Evolutionary conservation across 2,888 invertebrate genomes (phyloP).

Genomic region (Embidobia sp.): DNA sequence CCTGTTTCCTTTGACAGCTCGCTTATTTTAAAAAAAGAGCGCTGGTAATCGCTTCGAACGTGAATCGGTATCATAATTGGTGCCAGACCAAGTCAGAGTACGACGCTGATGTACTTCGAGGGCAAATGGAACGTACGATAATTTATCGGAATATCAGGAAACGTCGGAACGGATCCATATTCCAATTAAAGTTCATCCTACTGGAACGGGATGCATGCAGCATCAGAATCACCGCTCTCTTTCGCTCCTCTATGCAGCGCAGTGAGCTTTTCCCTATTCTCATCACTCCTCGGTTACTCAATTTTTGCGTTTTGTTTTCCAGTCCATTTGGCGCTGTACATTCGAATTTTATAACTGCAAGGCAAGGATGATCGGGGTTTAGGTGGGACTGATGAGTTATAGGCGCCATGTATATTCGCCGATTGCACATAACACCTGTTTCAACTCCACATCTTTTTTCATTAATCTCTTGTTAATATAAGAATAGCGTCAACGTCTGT

Average conservation of each 20-base stretch:
- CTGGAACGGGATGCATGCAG: constrained; percentile 73
- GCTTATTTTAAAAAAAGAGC: constrained; percentile 50
- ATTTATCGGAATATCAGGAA: constrained; percentile 80
- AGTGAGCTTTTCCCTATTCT: constrained; percentile 62
- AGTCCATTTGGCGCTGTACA: constrained; percentile 81
- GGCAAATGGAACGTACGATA: constrained; percentile 79
- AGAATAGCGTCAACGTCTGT: neutral
- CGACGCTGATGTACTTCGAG: constrained; percentile 71
- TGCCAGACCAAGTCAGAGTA: constrained; percentile 62
- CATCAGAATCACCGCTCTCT: constrained; percentile 55
- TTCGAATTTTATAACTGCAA: constrained; percentile 78
- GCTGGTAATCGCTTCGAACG: constrained; percentile 52
- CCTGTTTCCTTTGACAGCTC: constrained; percentile 49
- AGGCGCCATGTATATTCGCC: constrained; percentile 65
- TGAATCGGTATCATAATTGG: constrained; percentile 67
- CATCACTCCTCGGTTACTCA: constrained; percentile 69
- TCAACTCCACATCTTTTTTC: constrained; percentile 34
- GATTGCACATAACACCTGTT: constrained; percentile 48
- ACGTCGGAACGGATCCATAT: constrained; percentile 80
- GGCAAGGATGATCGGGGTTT: constrained; percentile 72
- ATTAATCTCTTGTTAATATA: constrained; percentile 8
- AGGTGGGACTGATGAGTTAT: constrained; percentile 65
- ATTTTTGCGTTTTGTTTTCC: constrained; percentile 78
- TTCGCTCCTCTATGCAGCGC: constrained; percentile 53
- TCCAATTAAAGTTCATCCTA: constrained; percentile 81